Evolutionary conservation across 2,888 invertebrate species (phyloP).

Genomic region (Bimastos eiseni): DNA sequence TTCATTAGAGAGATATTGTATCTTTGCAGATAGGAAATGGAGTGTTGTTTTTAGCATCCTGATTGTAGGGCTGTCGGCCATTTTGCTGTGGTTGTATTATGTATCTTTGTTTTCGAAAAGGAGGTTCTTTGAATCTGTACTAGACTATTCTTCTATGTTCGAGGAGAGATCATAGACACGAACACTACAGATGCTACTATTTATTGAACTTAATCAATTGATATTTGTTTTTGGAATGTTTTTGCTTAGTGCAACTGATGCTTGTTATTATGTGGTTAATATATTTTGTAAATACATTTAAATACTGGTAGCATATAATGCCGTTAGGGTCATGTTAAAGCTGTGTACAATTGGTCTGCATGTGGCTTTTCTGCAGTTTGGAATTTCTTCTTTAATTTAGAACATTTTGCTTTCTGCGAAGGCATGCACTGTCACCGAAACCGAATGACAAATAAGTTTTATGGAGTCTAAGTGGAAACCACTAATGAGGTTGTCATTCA

Average conservation of each 20-base stretch:
- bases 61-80: background rate
- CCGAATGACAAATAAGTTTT: background rate
- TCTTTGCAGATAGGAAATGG: background rate
- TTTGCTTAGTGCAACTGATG: background rate
- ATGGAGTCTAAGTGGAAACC: background rate
- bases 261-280: background rate
- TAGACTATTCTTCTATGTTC: background rate
- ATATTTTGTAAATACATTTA: background rate
- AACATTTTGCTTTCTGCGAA: background rate
- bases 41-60: background rate
- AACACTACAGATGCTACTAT: background rate
- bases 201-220: background rate
- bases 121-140: background rate
- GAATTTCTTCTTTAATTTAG: background rate
- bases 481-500: background rate
- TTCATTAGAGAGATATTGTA: background rate
- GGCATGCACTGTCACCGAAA: background rate
- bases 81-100: background rate
- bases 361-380: background rate
- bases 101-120: background rate
- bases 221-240: constrained; percentile 1
- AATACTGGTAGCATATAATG: no score
- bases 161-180: background rate
- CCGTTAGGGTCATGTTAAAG: background rate
- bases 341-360: background rate